Conservation (phyloP, 2,797 vertebrate species). For the Schizopygopsis malacanthus region DNA sequence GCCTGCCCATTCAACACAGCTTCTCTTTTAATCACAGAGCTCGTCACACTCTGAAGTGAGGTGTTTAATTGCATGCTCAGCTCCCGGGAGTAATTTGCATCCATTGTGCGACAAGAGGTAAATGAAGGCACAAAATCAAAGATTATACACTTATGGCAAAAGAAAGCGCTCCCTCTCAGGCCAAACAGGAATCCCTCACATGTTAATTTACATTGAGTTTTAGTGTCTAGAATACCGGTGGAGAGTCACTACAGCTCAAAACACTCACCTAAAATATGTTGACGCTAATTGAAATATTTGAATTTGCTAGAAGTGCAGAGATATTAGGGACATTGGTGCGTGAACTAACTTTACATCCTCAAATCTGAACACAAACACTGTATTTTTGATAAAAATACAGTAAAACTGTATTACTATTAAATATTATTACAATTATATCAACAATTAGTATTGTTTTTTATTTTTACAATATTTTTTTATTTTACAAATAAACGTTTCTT, state of each 20-base stretch:
- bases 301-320: background rate
- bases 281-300: conserved; percentile 6
- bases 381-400: too few relatives aligned
- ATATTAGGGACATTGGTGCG: background rate
- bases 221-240: background rate
- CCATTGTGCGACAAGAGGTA: conserved; percentile 67
- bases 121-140: conserved; percentile 42
- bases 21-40: conserved; percentile 41
- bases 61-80: conserved; percentile 64
- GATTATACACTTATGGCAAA: conserved; percentile 55
- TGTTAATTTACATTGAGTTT: conserved; percentile 22
- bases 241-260: background rate
- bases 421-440: too few relatives aligned
- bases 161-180: conserved; percentile 21
- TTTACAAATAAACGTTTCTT: too few relatives aligned
- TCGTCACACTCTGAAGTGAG: conserved; percentile 35
- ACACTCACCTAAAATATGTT: conserved; percentile 7
- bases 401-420: too few relatives aligned
- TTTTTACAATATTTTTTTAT: too few relatives aligned
- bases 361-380: background rate
- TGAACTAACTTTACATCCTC: background rate
- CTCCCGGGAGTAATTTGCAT: conserved; percentile 64
- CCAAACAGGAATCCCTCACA: conserved; percentile 45
- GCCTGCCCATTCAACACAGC: background rate
- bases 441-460: too few relatives aligned